Percentiles rank a stretch among this genome's conserved stretches.
Evolutionary conservation across 2,113 vertebrate species (phyloP).

Genomic region (Seriola quinqueradiata): DNA sequence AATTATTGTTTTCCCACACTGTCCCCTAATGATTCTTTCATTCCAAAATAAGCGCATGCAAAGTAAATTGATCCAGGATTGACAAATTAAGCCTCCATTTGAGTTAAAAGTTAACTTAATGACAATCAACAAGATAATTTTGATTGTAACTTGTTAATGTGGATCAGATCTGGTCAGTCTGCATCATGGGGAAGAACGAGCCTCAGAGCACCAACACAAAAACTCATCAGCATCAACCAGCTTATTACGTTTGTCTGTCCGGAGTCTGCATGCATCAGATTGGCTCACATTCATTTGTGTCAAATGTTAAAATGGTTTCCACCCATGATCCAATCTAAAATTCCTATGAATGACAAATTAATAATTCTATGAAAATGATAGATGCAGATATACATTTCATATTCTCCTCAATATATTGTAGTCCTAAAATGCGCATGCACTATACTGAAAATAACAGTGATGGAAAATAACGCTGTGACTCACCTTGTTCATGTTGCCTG

Average conservation of each 20-base stretch:
- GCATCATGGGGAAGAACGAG: background rate
- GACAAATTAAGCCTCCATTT: background rate
- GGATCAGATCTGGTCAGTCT: background rate
- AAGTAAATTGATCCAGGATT: background rate
- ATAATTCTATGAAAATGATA: conserved; percentile 4
- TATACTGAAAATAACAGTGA: background rate
- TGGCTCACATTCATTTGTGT: background rate
- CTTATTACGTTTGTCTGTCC: background rate
- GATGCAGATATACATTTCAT: background rate
- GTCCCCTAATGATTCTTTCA: background rate
- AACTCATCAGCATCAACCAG: background rate
- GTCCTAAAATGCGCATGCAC: background rate
- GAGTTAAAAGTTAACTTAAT: background rate
- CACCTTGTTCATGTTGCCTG: conserved; percentile 95
- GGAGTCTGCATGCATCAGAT: background rate
- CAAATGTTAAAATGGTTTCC: background rate
- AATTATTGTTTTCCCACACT: background rate
- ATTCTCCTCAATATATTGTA: background rate
- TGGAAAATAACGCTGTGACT: conserved; percentile 56
- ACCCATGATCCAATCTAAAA: background rate
- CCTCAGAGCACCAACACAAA: background rate
- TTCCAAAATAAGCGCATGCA: no score
- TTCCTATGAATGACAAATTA: background rate
- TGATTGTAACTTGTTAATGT: background rate
- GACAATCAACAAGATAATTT: background rate